phyloP scores from a whole-genome alignment of 2,888 invertebrate species.

The Lobophora halterata region DNA sequence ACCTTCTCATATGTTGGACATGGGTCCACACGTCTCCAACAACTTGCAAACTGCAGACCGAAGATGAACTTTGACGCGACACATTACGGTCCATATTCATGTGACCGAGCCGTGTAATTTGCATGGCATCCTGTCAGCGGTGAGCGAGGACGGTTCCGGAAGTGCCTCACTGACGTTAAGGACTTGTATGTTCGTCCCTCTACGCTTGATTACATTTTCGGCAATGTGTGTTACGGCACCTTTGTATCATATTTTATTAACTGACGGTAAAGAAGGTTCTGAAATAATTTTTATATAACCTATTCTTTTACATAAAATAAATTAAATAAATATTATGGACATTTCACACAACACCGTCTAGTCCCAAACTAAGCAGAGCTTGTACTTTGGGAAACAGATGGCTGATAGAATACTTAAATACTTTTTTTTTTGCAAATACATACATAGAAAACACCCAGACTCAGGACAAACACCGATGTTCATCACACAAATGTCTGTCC shows the following conservation, averaged over 20 bases:
- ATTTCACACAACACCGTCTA: too few species aligned
- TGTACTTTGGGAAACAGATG: too few species aligned
- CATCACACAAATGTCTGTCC: too few species aligned
- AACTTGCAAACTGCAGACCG: conserved; percentile 6
- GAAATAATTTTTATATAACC: too few species aligned
- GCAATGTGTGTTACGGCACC: conserved; percentile 17
- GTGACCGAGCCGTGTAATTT: conserved; percentile 36
- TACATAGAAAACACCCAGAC: too few species aligned
- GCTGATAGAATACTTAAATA: too few species aligned
- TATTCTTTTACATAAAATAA: too few species aligned
- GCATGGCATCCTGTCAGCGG: conserved; percentile 46
- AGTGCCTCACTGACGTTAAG: conserved; percentile 41
- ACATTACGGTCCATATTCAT: conserved; percentile 19
- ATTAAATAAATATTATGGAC: too few species aligned
- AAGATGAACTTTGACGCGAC: conserved; percentile 18
- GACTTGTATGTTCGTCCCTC: conserved; percentile 43
- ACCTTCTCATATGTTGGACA: conserved; percentile 37
- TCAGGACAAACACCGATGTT: too few species aligned
- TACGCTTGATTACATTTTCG: conserved; percentile 29
- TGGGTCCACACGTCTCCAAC: conserved; percentile 32
- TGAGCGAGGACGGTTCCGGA: conserved; percentile 39
- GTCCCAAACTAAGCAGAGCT: too few species aligned
- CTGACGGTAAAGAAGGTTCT: too few species aligned
- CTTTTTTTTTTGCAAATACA: too few species aligned
- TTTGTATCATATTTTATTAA: background rate